phyloP scores from a whole-genome alignment of 2,113 vertebrate species.

The Oostethus manadensis region DNA sequence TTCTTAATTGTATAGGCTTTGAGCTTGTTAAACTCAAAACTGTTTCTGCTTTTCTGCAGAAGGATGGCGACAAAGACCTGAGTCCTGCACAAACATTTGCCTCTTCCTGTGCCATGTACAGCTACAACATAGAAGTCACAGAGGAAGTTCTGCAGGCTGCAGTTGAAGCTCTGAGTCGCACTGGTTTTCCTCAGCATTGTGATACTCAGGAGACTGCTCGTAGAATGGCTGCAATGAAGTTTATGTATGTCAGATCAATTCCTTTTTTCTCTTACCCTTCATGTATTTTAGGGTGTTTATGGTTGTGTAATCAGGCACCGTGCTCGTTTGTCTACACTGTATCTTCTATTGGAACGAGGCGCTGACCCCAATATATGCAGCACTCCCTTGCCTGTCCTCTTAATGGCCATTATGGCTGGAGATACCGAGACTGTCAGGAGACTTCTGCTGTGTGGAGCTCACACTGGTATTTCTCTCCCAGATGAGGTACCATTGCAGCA shows the following conservation, averaged over 20 bases:
- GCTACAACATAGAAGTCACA: slow-evolving; percentile 38
- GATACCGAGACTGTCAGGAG: slow-evolving; percentile 68
- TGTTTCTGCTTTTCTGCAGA: background rate
- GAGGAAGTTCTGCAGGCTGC: slow-evolving; percentile 47
- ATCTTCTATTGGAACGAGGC: slow-evolving; percentile 75
- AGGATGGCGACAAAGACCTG: background rate
- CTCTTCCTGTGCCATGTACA: slow-evolving; percentile 33
- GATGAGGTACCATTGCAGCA: slow-evolving; percentile 56
- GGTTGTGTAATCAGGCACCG: slow-evolving; percentile 52
- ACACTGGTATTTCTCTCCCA: slow-evolving; percentile 69
- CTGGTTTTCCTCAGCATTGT: slow-evolving; percentile 10
- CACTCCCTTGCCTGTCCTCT: slow-evolving; percentile 76
- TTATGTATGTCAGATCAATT: slow-evolving; percentile 46
- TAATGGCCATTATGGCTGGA: slow-evolving; percentile 77
- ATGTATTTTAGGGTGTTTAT: background rate
- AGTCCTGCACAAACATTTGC: slow-evolving; percentile 19
- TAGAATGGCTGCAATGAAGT: slow-evolving; percentile 58
- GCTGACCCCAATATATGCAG: slow-evolving; percentile 77
- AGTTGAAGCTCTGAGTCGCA: slow-evolving; percentile 48
- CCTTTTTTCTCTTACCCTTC: background rate
- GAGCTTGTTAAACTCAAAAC: background rate
- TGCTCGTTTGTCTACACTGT: slow-evolving; percentile 68
- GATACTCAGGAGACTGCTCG: slow-evolving; percentile 47
- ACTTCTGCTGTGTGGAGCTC: slow-evolving; percentile 75
- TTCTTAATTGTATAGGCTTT: background rate